Evolutionary conservation across 2,113 vertebrate genomes (phyloP).

Genomic region (Pholis gunnellus): DNA sequence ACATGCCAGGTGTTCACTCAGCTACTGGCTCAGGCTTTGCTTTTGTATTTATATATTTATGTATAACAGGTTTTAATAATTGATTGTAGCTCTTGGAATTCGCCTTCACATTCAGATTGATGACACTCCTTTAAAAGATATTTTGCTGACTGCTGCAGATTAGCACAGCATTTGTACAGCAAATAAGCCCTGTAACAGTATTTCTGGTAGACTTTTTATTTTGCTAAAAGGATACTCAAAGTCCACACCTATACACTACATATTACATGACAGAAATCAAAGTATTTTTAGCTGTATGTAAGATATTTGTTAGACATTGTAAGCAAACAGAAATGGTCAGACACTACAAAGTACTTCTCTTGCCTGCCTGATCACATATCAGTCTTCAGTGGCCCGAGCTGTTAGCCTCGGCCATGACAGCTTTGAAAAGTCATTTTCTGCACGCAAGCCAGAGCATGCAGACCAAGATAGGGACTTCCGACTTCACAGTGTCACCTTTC

Average conservation of each 20-base stretch:
- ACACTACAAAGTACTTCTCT: background rate
- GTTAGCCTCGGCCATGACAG: slow-evolving; percentile 21
- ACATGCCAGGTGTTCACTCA: background rate
- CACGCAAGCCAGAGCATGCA: slow-evolving; percentile 24
- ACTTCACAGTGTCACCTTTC: slow-evolving; percentile 56
- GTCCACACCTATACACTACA: background rate
- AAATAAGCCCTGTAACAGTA: background rate
- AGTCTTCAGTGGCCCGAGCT: background rate
- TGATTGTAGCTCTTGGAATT: background rate
- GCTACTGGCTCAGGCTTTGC: background rate
- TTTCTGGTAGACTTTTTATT: background rate
- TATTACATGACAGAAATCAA: background rate
- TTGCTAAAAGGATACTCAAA: background rate
- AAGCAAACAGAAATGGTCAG: slow-evolving; percentile 14
- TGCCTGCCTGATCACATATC: slow-evolving; percentile 10
- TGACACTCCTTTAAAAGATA: background rate
- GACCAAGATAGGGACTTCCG: slow-evolving; percentile 52
- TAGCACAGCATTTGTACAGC: background rate
- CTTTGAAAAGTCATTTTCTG: slow-evolving; percentile 47
- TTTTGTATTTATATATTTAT: too few species aligned
- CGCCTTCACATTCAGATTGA: background rate
- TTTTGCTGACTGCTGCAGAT: background rate
- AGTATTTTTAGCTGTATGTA: background rate
- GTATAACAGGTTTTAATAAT: background rate
- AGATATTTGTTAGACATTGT: background rate